These are phyloP conservation scores for Melanaphis sacchari DNA, from an alignment of 1,140 invertebrate genomes.

Conservation along the genomic window DNA sequence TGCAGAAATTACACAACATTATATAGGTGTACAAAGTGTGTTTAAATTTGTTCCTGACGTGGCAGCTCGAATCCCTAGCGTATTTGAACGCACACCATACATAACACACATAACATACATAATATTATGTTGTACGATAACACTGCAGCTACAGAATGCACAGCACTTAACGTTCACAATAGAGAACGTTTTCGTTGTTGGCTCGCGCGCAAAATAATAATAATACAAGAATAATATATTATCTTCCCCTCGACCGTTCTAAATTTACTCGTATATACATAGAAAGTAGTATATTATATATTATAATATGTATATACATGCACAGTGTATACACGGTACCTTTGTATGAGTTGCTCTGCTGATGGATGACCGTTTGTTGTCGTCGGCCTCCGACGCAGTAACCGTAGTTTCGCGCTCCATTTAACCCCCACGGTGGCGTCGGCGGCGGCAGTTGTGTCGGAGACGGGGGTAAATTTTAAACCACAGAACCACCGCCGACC, in stretches of 20 bases:
- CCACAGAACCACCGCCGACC: background rate
- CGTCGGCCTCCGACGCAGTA: background rate
- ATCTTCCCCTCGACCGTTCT: background rate
- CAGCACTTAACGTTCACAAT: conserved; percentile 5
- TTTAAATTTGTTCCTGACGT: background rate
- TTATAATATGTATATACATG: background rate
- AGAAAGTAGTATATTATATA: background rate
- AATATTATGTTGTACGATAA: background rate
- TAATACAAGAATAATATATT: background rate
- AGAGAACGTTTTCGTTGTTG: background rate
- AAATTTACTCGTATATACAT: background rate
- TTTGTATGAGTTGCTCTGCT: background rate
- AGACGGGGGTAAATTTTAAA: conserved; percentile 7
- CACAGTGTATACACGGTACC: background rate
- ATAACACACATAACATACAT: background rate
- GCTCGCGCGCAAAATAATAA: conserved; percentile 10
- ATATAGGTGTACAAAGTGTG: background rate
- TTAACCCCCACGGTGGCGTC: background rate
- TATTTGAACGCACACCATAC: background rate
- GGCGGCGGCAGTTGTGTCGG: too few species aligned
- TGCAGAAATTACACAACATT: background rate
- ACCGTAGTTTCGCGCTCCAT: background rate
- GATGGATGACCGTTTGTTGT: conserved; percentile 30
- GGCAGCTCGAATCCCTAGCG: background rate
- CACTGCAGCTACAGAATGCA: background rate